phyloP scores from a whole-genome alignment of 2,888 invertebrate species.

The Dryocosmus kuriphilus region DNA sequence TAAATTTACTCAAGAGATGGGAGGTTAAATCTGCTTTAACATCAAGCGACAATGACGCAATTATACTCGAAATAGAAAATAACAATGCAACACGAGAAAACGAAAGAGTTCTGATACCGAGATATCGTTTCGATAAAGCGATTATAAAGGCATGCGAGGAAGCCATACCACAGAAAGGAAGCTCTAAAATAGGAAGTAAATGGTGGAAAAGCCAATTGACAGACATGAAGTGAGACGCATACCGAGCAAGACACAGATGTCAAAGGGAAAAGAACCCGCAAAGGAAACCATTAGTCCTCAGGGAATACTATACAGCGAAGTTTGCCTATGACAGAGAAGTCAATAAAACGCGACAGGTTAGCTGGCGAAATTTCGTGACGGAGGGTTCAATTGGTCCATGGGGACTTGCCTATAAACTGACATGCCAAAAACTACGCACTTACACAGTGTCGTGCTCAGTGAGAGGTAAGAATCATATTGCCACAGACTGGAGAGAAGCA shows the following conservation, averaged over 20 bases:
- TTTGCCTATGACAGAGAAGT: background rate
- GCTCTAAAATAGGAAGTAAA: background rate
- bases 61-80: too few species aligned
- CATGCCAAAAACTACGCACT: background rate
- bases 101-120: too few species aligned
- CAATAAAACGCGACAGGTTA: too few species aligned
- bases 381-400: too few species aligned
- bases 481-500: background rate
- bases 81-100: too few species aligned
- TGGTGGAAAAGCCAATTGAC: constrained; percentile 27
- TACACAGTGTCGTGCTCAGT: background rate
- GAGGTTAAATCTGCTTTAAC: too few species aligned
- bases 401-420: too few species aligned
- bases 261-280: background rate
- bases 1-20: too few species aligned
- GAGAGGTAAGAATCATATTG: too few species aligned
- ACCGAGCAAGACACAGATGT: background rate
- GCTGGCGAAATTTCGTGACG: too few species aligned
- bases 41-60: too few species aligned
- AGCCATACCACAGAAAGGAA: background rate
- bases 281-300: background rate
- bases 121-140: too few species aligned
- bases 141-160: background rate
- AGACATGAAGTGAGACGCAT: background rate
- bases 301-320: background rate